Percentiles rank a stretch among this genome's conserved stretches.
phyloP scores from a whole-genome alignment of 2,797 vertebrate genomes.

The Alcedo quadribrachys region DNA sequence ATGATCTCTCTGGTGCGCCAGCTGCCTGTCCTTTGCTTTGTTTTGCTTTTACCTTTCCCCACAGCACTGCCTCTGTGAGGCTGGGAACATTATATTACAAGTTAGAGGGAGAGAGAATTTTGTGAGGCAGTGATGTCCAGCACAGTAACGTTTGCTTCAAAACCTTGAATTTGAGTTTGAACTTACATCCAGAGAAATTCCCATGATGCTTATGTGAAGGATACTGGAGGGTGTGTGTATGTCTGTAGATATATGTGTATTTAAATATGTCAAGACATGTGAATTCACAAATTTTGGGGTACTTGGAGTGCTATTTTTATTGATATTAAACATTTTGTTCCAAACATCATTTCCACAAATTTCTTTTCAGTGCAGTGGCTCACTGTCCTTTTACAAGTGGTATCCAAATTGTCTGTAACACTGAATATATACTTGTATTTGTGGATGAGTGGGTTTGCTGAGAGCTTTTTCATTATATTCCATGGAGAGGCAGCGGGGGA shows the following conservation, averaged over 20 bases:
- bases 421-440: background rate
- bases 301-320: background rate
- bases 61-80: accelerated
- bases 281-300: background rate
- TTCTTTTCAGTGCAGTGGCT: background rate
- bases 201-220: accelerated
- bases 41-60: accelerated
- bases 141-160: accelerated
- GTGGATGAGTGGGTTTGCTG: background rate
- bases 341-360: background rate
- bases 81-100: accelerated
- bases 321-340: background rate
- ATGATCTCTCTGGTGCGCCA: accelerated
- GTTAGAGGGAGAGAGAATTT: accelerated
- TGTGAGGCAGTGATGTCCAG: accelerated
- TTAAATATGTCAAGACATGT: background rate
- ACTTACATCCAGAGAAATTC: background rate
- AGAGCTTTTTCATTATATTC: background rate
- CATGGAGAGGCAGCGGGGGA: background rate
- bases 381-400: background rate
- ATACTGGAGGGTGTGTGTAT: accelerated
- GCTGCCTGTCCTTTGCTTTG: too few species aligned
- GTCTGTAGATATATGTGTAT: background rate
- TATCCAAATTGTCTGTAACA: background rate
- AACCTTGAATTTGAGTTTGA: accelerated